A percentile compares a stretch with the other conserved stretches of the same genome.
Conservation (phyloP, 2,888 invertebrate genomes). For the Patella ulyssiponensis region DNA sequence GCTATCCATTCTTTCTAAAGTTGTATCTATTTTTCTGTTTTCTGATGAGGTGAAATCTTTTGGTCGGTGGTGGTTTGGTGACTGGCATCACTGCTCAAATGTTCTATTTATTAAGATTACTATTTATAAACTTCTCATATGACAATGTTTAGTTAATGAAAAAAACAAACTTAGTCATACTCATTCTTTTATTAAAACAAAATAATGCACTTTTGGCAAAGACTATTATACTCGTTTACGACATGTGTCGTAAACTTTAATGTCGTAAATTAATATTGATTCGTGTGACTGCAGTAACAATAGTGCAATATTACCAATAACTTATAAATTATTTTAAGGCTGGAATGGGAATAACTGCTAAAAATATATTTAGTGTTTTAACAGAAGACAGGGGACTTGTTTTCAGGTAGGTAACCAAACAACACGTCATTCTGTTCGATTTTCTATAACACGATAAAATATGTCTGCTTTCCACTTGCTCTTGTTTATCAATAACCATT, state of each 20-base stretch:
- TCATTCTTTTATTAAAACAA: not conserved
- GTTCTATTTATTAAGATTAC: no score
- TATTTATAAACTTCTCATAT: no score
- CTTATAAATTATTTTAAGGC: conserved; percentile 44
- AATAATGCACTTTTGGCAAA: no score
- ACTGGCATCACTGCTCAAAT: not conserved
- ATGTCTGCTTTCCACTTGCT: no score
- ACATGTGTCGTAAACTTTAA: conserved; percentile 35
- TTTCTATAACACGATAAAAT: no score
- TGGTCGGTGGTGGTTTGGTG: not conserved
- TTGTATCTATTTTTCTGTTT: not conserved
- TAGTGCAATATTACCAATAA: no score
- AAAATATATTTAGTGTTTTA: conserved; percentile 50
- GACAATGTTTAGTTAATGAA: no score
- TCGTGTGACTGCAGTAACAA: conserved; percentile 5
- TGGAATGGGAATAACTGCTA: conserved; percentile 56
- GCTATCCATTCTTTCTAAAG: not conserved
- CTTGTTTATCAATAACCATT: no score
- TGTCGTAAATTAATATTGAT: not conserved
- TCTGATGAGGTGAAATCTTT: not conserved
- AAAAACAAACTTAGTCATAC: no score
- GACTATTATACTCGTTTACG: no score
- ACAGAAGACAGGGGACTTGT: conserved; percentile 53
- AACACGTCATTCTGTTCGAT: not conserved
- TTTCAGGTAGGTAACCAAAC: conserved; percentile 54